Conservation (phyloP, 2,797 vertebrate species). For the Aeoliscus strigatus region DNA sequence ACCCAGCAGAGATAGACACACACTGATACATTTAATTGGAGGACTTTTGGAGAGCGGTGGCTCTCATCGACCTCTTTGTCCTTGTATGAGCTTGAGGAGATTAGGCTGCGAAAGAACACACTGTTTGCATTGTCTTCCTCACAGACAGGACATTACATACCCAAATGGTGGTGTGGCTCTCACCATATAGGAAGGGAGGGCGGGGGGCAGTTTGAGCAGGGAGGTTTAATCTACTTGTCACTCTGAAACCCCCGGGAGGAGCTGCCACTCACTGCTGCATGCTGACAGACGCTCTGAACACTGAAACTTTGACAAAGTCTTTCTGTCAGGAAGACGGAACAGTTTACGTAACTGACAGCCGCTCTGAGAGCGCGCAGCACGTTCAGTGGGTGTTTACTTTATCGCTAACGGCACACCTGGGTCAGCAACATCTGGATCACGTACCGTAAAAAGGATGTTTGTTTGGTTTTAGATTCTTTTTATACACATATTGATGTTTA, state of each 20-base stretch:
- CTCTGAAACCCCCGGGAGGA: constrained; percentile 17
- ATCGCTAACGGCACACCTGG: too few species aligned
- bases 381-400: too few species aligned
- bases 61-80: constrained; percentile 27
- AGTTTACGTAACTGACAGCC: constrained; percentile 49
- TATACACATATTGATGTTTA: too few species aligned
- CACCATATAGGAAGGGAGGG: too few species aligned
- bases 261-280: constrained; percentile 38
- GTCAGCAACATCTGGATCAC: too few species aligned
- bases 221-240: constrained; percentile 45
- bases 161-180: constrained; percentile 12
- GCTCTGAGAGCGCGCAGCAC: constrained; percentile 1
- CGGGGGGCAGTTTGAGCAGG: constrained; percentile 16
- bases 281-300: constrained; percentile 30
- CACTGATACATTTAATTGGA: constrained; percentile 51
- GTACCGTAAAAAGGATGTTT: too few species aligned
- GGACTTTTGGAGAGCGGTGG: constrained; percentile 27
- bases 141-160: constrained; percentile 8
- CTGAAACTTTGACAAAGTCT: constrained; percentile 38
- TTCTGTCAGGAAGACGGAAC: constrained; percentile 31
- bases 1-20: constrained; percentile 23
- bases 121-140: constrained; percentile 10
- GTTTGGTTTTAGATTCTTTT: too few species aligned
- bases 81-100: constrained; percentile 23
- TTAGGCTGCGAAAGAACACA: constrained; percentile 19